phyloP scores from a whole-genome alignment of 53 echinoderm and acorn worm genomes.

The Hippasteria phrygiana region DNA sequence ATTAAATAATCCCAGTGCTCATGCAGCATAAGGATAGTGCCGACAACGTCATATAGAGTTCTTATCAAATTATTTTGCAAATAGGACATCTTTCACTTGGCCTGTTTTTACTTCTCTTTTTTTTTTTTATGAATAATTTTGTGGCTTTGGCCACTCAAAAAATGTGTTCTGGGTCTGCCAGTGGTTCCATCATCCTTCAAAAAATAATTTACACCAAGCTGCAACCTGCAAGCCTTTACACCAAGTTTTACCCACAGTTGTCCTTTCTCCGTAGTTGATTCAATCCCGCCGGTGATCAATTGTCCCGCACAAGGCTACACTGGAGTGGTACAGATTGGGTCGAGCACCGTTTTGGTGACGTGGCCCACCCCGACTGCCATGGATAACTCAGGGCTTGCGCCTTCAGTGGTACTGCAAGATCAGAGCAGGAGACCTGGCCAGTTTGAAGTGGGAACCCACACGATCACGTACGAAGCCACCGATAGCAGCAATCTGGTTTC shows the following conservation, averaged over 20 bases:
- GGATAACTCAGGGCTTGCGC: not conserved
- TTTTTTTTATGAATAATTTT: too few relatives aligned
- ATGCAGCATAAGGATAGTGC: too few relatives aligned
- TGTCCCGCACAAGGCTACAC: not conserved
- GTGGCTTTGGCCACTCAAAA: too few relatives aligned
- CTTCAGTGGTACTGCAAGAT: not conserved
- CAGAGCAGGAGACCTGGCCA: not conserved
- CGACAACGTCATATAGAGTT: too few relatives aligned
- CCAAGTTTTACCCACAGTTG: not conserved
- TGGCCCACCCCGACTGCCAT: not conserved
- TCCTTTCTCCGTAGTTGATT: constrained; percentile 21
- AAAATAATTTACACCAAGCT: not conserved
- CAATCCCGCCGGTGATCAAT: constrained; percentile 32
- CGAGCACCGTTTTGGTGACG: not conserved
- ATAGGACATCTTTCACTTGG: too few relatives aligned
- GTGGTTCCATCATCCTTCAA: too few relatives aligned
- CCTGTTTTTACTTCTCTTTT: too few relatives aligned
- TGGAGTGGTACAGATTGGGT: not conserved
- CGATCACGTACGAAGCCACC: constrained; percentile 26
- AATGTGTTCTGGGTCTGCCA: too few relatives aligned
- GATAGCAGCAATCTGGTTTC: not conserved
- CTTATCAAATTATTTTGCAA: too few relatives aligned
- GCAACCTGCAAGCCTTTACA: not conserved
- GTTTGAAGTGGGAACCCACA: not conserved
- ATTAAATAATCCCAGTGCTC: too few relatives aligned